Base-by-base conservation (phyloP, 2,888 invertebrate species). In the Cerastis rubricosa region DNA sequence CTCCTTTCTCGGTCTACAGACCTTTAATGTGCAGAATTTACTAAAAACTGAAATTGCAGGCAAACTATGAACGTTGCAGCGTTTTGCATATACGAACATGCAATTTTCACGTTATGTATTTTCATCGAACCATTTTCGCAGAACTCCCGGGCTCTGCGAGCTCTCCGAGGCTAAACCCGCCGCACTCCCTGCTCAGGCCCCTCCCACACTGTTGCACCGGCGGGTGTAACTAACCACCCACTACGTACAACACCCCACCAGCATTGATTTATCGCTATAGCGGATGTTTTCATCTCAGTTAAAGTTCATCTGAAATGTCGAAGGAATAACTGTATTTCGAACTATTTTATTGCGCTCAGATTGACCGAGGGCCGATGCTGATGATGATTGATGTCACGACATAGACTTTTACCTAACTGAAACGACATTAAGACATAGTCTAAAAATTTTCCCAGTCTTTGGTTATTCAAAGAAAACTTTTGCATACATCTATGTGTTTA, bases 201-300 rank as follows among this genome's bases (percentile, higher is more conserved):
- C 47, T 22, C 45, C 64, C 22, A 54, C 64, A 72, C 78, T 72
- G 78, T 73, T 78, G 78, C 81, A 72, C 47, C 29, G 35, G 54
- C 14, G 65, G 25, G 29, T 14, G 57, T 73, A 11, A 40, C 43
- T n/a, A 45, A 29, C 59, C 59, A 35, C 49, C 57, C 76, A 57
- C 45, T 45, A n/a, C 35, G 43, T 65, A 78, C 40, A 43, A 22
- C 51, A 22, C 17, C 51, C 40, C 12, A 29, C 29, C 29, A 69
- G 9, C 59, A 79, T 79, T 79, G 71, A 61, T 70, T 76, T 76
- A 76, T 35, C 35, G 61, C 6, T 40, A 63, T 59, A 35, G 40
- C 51, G 19, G 45, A 61, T 9, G 51, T 47, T 51, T 57, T 49
- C 43, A 65, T 51, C 29, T 59, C 43, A 51, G 29, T 47, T 80